Evolutionary conservation across 2,888 invertebrate species (phyloP).

Genomic region (Psylliodes chrysocephalus): DNA sequence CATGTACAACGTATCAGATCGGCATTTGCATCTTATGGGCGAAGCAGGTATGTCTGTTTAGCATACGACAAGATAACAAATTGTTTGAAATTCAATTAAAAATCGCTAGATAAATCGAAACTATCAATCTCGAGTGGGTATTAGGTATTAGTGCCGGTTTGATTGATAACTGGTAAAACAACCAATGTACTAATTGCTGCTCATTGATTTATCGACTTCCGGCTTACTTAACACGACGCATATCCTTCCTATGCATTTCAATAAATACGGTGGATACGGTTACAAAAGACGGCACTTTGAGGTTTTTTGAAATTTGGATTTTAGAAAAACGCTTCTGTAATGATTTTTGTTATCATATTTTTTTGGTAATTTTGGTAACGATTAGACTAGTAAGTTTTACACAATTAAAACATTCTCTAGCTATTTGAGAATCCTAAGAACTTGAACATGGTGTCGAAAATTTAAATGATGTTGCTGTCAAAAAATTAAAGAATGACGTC

Average conservation of each 20-base stretch:
- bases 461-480: no score
- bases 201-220: conserved; percentile 15
- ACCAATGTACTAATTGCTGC: conserved; percentile 15
- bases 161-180: conserved; percentile 21
- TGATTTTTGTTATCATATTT: no score
- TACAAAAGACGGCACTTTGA: background rate
- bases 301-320: no score
- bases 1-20: background rate
- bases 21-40: background rate
- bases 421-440: no score
- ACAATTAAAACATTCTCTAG: no score
- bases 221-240: conserved; percentile 11
- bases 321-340: no score
- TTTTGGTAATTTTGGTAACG: no score
- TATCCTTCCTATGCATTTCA: conserved; percentile 13
- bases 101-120: conserved; percentile 2
- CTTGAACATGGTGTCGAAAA: no score
- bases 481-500: no score
- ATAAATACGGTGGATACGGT: background rate
- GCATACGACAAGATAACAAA: background rate
- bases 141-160: background rate
- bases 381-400: no score
- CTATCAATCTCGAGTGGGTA: conserved; percentile 5
- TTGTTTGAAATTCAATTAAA: conserved; percentile 3
- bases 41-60: background rate